Evolutionary conservation across 2,888 invertebrate genomes (phyloP).

Genomic region (Ophion slaviceki): DNA sequence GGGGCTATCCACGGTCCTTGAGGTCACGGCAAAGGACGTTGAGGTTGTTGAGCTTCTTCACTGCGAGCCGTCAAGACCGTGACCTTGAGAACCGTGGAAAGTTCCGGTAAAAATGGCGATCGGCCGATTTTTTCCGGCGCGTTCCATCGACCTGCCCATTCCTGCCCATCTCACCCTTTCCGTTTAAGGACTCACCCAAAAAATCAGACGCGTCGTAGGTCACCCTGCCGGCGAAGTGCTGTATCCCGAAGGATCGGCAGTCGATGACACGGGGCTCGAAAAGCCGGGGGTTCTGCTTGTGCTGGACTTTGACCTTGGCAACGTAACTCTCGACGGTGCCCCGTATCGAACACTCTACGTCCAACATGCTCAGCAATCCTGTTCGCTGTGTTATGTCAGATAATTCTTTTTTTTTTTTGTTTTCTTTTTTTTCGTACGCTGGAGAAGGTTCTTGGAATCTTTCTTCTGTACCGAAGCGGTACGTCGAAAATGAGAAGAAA

Average conservation of each 20-base stretch:
- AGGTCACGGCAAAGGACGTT: constrained; percentile 13
- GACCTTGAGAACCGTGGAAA: background rate
- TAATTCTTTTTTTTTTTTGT: background rate
- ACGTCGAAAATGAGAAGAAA: too few relatives aligned
- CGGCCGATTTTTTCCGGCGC: background rate
- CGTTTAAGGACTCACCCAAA: constrained; percentile 83
- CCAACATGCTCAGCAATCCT: constrained; percentile 95
- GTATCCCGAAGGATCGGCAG: constrained; percentile 93
- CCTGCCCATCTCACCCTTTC: background rate
- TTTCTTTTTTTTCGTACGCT: too few relatives aligned
- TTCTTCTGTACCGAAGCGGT: too few relatives aligned
- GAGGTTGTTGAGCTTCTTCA: background rate
- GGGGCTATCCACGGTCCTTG: too few relatives aligned
- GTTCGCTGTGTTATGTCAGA: constrained; percentile 86
- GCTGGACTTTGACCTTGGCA: constrained; percentile 92
- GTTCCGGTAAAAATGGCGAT: background rate
- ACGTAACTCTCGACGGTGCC: constrained; percentile 92
- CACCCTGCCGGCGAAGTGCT: constrained; percentile 95
- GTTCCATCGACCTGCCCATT: too few relatives aligned
- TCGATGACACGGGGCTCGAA: constrained; percentile 92
- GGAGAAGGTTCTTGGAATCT: background rate
- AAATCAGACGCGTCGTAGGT: constrained; percentile 96
- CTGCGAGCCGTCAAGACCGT: background rate
- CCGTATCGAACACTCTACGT: constrained; percentile 94
- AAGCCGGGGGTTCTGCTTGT: constrained; percentile 92